Evolutionary conservation across 2,113 vertebrate genomes (phyloP).

Genomic region (Murina feae): DNA sequence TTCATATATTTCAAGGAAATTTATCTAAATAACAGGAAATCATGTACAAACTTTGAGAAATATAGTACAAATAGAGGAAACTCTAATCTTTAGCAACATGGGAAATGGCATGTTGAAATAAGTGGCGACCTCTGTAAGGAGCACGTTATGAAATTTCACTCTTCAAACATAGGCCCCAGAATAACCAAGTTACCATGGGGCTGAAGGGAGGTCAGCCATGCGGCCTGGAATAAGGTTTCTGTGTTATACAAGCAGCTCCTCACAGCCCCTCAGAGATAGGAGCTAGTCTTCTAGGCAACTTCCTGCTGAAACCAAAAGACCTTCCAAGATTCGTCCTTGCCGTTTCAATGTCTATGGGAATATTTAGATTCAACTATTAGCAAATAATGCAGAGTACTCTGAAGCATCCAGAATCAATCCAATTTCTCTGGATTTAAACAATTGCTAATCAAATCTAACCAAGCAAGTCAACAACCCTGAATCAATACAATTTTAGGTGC

Average conservation of each 20-base stretch:
- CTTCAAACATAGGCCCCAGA: not conserved
- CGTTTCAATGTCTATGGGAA: not conserved
- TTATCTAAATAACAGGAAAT: slow-evolving; percentile 28
- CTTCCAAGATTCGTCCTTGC: not conserved
- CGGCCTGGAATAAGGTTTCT: not conserved
- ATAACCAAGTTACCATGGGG: not conserved
- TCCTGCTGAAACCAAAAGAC: not conserved
- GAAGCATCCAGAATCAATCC: not conserved
- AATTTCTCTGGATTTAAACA: slow-evolving; percentile 18
- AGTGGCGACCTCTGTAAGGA: not conserved
- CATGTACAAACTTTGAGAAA: not conserved
- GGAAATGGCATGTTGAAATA: not conserved
- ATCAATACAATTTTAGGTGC: not conserved
- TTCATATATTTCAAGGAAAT: slow-evolving; percentile 44
- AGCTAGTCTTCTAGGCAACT: not conserved
- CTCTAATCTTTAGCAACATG: not conserved
- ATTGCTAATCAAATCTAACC: not conserved
- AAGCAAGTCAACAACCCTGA: not conserved
- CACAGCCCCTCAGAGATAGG: not conserved
- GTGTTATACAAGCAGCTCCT: not conserved
- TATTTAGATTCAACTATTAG: not conserved
- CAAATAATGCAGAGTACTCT: not conserved
- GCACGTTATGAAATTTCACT: not conserved
- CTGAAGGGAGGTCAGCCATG: not conserved
- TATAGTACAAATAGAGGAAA: slow-evolving; percentile 3